A percentile compares a stretch with the other conserved stretches of the same genome.
Conservation (phyloP, 2,888 invertebrate genomes). For the Phaedon cochleariae region DNA sequence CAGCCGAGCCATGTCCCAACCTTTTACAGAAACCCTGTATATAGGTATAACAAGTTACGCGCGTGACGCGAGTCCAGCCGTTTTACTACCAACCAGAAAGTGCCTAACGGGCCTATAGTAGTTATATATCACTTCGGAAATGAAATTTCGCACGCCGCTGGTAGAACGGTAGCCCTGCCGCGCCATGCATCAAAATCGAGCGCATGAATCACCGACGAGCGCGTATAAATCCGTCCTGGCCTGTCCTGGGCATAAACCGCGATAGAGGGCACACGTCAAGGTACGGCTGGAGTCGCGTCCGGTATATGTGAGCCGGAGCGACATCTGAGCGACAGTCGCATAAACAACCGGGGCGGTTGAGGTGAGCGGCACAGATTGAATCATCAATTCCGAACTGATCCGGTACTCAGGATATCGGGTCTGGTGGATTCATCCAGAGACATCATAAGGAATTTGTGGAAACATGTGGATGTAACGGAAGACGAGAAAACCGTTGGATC, state of each 20-base stretch:
- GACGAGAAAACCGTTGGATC: too few species aligned
- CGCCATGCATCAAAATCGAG: slow-evolving; percentile 42
- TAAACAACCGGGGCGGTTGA: slow-evolving; percentile 55
- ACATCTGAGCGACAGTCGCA: slow-evolving; percentile 54
- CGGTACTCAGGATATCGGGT: too few species aligned
- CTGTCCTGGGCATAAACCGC: slow-evolving; percentile 56
- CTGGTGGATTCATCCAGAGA: too few species aligned
- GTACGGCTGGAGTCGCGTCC: slow-evolving; percentile 51
- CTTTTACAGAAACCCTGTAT: too few species aligned
- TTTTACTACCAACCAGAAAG: too few species aligned
- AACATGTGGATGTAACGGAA: too few species aligned
- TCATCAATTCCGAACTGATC: slow-evolving; percentile 51
- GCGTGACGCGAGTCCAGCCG: too few species aligned
- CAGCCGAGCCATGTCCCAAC: too few species aligned
- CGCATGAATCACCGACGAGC: slow-evolving; percentile 58
- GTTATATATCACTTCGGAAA: too few species aligned
- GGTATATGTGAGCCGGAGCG: slow-evolving; percentile 53
- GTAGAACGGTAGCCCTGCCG: neutral
- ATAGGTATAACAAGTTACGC: too few species aligned
- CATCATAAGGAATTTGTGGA: too few species aligned
- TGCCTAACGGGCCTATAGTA: too few species aligned
- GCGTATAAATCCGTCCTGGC: slow-evolving; percentile 58
- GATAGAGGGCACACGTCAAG: slow-evolving; percentile 46
- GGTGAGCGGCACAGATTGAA: slow-evolving; percentile 56
- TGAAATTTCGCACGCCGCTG: slow-evolving; percentile 41